Evolutionary conservation across 2,113 vertebrate species (phyloP).

Genomic region (Anseranas semipalmata): DNA sequence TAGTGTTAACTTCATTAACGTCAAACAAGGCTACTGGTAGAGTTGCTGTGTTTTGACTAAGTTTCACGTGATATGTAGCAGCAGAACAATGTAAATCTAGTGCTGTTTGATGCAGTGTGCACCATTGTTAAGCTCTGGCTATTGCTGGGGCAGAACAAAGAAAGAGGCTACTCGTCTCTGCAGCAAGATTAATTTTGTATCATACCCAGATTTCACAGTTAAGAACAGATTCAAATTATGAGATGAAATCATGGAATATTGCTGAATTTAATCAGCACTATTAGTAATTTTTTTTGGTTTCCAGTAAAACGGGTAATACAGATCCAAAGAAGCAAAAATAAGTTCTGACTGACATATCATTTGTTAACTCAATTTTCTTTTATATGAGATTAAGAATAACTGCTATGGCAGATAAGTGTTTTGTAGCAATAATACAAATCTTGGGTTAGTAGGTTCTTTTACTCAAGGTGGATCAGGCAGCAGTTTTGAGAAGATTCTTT

Average conservation of each 20-base stretch:
- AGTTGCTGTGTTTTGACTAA: background rate
- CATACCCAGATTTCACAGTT: background rate
- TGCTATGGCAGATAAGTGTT: background rate
- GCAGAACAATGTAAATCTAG: accelerated
- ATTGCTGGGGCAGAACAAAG: background rate
- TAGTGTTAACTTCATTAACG: background rate
- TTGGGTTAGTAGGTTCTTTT: conserved; percentile 12
- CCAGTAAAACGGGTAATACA: conserved; percentile 28
- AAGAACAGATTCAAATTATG: background rate
- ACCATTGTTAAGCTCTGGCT: background rate
- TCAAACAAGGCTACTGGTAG: background rate
- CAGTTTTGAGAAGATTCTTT: conserved; percentile 67
- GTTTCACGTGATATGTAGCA: accelerated
- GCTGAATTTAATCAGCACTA: conserved; percentile 42
- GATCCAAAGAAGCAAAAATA: conserved; percentile 42
- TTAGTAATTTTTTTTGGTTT: background rate
- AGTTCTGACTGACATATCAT: background rate
- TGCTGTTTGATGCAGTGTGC: background rate
- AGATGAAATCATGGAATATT: conserved; percentile 1
- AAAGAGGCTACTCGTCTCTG: background rate
- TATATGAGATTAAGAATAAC: background rate
- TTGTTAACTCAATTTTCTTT: conserved; percentile 1
- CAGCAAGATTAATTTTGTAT: background rate
- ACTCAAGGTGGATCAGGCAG: conserved; percentile 21
- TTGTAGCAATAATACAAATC: conserved; percentile 55